Evolutionary conservation across 64 coral and sea anemone species (phyloP), one percentile per base, ranked within the genome.

Genomic region (Montipora capricornis): DNA sequence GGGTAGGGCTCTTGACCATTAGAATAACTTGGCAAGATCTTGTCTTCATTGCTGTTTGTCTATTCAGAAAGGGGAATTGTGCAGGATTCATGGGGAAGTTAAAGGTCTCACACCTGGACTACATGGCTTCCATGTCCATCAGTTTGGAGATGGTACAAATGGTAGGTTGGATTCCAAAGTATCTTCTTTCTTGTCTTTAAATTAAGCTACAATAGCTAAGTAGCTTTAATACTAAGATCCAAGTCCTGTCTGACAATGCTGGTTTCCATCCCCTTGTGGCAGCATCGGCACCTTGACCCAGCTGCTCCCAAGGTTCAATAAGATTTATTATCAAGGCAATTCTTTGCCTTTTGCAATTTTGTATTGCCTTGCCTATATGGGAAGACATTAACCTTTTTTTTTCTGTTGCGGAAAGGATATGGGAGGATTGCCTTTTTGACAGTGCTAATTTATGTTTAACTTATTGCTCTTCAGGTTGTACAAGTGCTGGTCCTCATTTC

Each of bases 121-220:
- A 5, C 91, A 93, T 93, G 91, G 91, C 7, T 93, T 93, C 17
- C 91, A 93, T 74, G 86, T 93, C 10, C 91, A 93, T 68, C 74
- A 80, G 24, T 93, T 79, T 93, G 91, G 91, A 1, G 91, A 93
- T 48, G 76, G 86, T 44, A 93, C 91, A 68, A 93, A 93, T 88
- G 91, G 91, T 93, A 93, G 20, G 91, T 77, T 17, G 3, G 9
- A 24, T 2, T 81, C 10, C n/a, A 1, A 37, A 49, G 80, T n/a
- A 17, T 68, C 12, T 12, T 20, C 20, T 71, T 24, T 5, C 68
- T 71, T 4, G 20, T 71, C 20, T 71, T 20, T 5, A 44, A 45
- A 3, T 44, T 76, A 15, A 24, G 2, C 6, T 14, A 44, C 74
- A n/a, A 7, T 4, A 14, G 61, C 13, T 12, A 12, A 16, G 14